Evolutionary conservation across 2,888 invertebrate genomes (phyloP).

Genomic region (Meteorus colon): DNA sequence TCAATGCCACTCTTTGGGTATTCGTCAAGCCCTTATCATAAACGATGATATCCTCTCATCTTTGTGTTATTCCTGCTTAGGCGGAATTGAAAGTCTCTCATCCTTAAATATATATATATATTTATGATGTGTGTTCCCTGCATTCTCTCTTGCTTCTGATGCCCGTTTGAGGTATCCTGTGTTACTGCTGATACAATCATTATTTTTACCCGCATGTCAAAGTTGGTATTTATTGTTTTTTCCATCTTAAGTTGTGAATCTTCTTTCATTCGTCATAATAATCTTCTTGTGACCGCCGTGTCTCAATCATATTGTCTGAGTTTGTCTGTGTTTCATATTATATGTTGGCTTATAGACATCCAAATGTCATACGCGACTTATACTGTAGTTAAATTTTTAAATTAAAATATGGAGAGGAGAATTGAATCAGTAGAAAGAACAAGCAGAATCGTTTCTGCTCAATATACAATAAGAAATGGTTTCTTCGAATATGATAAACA

Average conservation of each 20-base stretch:
- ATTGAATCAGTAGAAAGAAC: too few relatives aligned
- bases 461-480: too few relatives aligned
- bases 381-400: too few relatives aligned
- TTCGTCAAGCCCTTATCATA: constrained; percentile 51
- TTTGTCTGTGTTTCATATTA: not conserved
- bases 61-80: constrained; percentile 66
- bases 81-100: constrained; percentile 65
- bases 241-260: not conserved
- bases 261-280: constrained; percentile 1
- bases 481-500: too few relatives aligned
- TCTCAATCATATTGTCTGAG: not conserved
- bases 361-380: too few relatives aligned
- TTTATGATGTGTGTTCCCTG: constrained; percentile 6
- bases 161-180: not conserved
- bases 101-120: constrained; percentile 49
- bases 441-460: too few relatives aligned
- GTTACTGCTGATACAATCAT: constrained; percentile 7
- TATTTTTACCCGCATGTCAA: constrained; percentile 18
- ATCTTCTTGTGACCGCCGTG: constrained; percentile 44
- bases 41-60: constrained; percentile 66
- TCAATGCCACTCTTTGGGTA: constrained; percentile 28
- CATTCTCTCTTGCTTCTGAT: constrained; percentile 6
- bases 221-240: constrained; percentile 10
- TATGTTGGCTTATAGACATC: too few relatives aligned
- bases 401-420: too few relatives aligned